Evolutionary conservation across 1,140 invertebrate genomes (phyloP).

Genomic region (Drosophila seguyi): DNA sequence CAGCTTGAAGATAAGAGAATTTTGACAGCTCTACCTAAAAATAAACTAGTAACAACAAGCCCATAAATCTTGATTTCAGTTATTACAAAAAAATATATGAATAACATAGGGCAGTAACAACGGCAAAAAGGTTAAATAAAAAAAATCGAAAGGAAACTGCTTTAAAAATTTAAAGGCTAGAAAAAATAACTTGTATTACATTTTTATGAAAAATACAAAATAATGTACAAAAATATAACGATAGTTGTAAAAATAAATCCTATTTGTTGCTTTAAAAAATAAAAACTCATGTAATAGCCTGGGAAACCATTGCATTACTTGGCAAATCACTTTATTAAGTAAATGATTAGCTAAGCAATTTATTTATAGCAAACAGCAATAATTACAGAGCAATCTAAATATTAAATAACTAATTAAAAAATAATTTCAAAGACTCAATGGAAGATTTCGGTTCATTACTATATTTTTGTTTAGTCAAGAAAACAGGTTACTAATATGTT

Average conservation of each 20-base stretch:
- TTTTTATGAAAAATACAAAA: not conserved
- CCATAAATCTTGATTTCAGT: not conserved
- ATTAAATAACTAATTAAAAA: not conserved
- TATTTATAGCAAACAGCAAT: not conserved
- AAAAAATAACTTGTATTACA: not conserved
- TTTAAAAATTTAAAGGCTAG: not conserved
- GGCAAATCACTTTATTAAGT: conserved; percentile 1
- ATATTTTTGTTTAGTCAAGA: not conserved
- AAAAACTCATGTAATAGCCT: not conserved
- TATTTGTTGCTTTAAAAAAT: not conserved
- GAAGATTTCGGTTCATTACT: too few relatives aligned
- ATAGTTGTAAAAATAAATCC: not conserved
- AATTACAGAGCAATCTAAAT: conserved; percentile 2
- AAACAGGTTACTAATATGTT: conserved; percentile 16
- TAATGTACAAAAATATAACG: not conserved
- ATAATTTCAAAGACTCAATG: not conserved
- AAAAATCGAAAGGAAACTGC: not conserved
- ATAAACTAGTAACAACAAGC: not conserved
- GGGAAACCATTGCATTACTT: not conserved
- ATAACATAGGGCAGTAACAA: not conserved
- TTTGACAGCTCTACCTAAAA: conserved; percentile 6
- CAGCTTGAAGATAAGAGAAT: not conserved
- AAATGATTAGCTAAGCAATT: conserved; percentile 4
- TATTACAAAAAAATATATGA: not conserved
- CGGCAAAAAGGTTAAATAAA: not conserved